A percentile compares a stretch with the other conserved stretches of the same genome.
phyloP scores from a whole-genome alignment of 2,888 invertebrate genomes.

The Cephus pygmeus region DNA sequence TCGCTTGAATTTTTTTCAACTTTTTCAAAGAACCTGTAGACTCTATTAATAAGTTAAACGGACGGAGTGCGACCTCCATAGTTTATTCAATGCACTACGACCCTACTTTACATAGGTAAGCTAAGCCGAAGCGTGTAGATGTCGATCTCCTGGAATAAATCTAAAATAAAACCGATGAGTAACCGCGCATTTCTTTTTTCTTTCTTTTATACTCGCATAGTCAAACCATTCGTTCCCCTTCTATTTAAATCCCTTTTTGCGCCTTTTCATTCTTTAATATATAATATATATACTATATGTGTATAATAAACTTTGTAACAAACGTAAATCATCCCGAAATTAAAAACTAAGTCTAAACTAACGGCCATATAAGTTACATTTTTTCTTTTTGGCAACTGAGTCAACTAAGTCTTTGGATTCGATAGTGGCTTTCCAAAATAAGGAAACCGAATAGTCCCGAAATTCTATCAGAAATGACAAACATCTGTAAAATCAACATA shows the following conservation, averaged over 20 bases:
- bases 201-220: not conserved
- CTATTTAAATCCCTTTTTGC: slow-evolving; percentile 11
- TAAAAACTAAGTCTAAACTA: slow-evolving; percentile 11
- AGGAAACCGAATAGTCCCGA: not conserved
- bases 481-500: not conserved
- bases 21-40: not conserved
- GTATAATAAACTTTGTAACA: slow-evolving; percentile 12
- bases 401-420: slow-evolving; percentile 11
- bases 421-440: not conserved
- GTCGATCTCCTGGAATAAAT: slow-evolving; percentile 50
- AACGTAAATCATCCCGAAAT: slow-evolving; percentile 16
- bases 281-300: slow-evolving; percentile 25
- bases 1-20: not conserved
- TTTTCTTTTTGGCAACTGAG: not conserved
- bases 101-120: slow-evolving; percentile 46
- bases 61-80: slow-evolving; percentile 43
- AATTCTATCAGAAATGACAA: not conserved
- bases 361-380: not conserved
- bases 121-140: slow-evolving; percentile 33
- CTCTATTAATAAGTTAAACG: not conserved
- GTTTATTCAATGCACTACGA: slow-evolving; percentile 53
- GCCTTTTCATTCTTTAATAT: slow-evolving; percentile 7
- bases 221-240: slow-evolving; percentile 15
- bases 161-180: slow-evolving; percentile 33
- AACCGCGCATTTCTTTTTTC: not conserved